Evolutionary conservation across 2,888 invertebrate species (phyloP).

Genomic region (Andrena praecox): DNA sequence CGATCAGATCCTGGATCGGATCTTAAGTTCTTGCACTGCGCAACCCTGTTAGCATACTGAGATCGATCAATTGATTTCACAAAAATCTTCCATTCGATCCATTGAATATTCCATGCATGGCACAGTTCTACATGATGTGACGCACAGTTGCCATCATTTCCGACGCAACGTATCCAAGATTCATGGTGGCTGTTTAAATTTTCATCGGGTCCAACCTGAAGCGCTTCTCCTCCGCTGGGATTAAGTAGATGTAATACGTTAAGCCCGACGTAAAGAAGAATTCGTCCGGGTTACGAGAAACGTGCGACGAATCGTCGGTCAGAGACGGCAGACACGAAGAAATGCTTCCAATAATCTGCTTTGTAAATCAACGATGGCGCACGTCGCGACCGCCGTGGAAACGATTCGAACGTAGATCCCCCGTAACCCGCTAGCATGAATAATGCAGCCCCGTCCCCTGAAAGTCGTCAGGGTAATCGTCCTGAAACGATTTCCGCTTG

Average conservation of each 20-base stretch:
- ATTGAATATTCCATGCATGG: too few relatives aligned
- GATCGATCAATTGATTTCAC: too few relatives aligned
- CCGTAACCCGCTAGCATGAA: constrained; percentile 45
- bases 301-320: constrained; percentile 6
- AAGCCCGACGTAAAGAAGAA: neutral
- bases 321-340: neutral
- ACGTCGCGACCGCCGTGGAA: constrained; percentile 17
- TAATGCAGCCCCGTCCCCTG: constrained; percentile 49
- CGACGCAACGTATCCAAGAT: neutral
- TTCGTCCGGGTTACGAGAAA: constrained; percentile 2
- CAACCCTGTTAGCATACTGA: neutral
- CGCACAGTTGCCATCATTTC: neutral
- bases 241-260: neutral
- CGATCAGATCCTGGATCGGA: neutral
- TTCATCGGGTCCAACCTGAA: neutral
- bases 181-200: neutral
- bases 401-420: constrained; percentile 44
- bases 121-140: too few relatives aligned
- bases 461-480: constrained; percentile 58
- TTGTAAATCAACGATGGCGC: constrained; percentile 49
- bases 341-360: constrained; percentile 46
- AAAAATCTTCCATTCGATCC: too few relatives aligned
- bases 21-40: neutral
- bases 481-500: constrained; percentile 52
- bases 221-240: neutral